These are phyloP conservation scores for Bryconaethiops microstoma DNA, from an alignment of 2,797 vertebrate genomes.

Conservation along the genomic window DNA sequence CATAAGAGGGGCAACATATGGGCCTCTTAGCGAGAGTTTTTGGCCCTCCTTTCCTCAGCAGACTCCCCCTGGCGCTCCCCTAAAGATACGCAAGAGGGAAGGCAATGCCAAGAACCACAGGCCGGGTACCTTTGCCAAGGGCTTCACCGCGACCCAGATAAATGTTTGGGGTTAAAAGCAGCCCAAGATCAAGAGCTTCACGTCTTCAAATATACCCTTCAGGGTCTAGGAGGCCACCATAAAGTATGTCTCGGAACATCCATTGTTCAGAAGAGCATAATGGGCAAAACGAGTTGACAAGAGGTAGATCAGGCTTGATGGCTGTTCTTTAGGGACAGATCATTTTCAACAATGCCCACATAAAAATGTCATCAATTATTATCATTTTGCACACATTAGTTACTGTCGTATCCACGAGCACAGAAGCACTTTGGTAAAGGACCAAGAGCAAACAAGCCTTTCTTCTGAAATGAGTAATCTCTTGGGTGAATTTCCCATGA, in stretches of 20 bases:
- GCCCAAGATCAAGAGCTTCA: conserved; percentile 38
- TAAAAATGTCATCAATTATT: background rate
- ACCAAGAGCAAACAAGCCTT: background rate
- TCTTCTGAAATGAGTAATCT: background rate
- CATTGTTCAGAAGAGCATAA: conserved; percentile 13
- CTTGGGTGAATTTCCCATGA: background rate
- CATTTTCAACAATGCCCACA: background rate
- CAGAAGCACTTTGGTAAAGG: background rate
- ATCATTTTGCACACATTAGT: background rate
- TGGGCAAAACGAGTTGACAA: background rate
- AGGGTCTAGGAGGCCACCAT: conserved; percentile 20
- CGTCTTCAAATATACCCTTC: conserved; percentile 45
- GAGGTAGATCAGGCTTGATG: background rate
- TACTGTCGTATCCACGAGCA: no score
- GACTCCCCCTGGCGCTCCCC: conserved; percentile 54
- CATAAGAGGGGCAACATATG: conserved; percentile 73
- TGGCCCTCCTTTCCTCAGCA: conserved; percentile 73
- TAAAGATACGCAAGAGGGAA: conserved; percentile 61
- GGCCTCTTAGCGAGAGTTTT: conserved; percentile 70
- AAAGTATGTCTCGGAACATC: background rate
- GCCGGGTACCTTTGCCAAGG: conserved; percentile 44
- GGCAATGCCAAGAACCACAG: conserved; percentile 70
- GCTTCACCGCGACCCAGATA: conserved; percentile 43
- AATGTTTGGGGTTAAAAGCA: conserved; percentile 49
- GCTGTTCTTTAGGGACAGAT: background rate